Conservation (phyloP, 2,113 vertebrate species). For the Ictalurus punctatus region DNA sequence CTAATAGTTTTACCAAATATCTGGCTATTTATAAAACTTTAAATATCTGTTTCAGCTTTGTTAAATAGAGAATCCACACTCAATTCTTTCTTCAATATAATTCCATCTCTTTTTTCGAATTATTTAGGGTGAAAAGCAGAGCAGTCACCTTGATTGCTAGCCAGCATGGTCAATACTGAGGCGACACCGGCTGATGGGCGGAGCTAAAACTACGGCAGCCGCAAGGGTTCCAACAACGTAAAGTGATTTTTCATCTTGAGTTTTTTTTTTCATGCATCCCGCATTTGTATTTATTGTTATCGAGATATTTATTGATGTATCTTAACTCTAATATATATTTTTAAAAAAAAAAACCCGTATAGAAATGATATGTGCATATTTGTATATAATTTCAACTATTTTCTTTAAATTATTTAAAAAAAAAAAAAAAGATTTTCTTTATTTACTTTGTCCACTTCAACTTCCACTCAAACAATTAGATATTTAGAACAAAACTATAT, state of each 20-base stretch:
- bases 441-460: neutral
- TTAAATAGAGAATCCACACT: neutral
- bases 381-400: neutral
- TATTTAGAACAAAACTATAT: neutral
- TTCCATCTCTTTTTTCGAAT: neutral
- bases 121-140: neutral
- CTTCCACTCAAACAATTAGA: neutral
- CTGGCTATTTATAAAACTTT: neutral
- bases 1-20: neutral
- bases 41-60: neutral
- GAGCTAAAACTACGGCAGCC: slow-evolving; percentile 1
- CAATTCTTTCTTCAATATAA: neutral
- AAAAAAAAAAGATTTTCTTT: neutral
- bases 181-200: neutral
- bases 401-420: neutral
- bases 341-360: neutral
- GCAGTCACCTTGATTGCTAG: neutral
- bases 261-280: neutral
- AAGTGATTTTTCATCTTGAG: neutral
- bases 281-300: neutral
- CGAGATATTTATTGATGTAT: neutral
- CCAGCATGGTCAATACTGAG: neutral
- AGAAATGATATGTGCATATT: neutral
- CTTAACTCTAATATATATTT: neutral
- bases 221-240: too few species aligned